These are phyloP conservation scores for Bubalus kerabau DNA, from an alignment of 2,113 vertebrate genomes.

Conservation along the genomic window DNA sequence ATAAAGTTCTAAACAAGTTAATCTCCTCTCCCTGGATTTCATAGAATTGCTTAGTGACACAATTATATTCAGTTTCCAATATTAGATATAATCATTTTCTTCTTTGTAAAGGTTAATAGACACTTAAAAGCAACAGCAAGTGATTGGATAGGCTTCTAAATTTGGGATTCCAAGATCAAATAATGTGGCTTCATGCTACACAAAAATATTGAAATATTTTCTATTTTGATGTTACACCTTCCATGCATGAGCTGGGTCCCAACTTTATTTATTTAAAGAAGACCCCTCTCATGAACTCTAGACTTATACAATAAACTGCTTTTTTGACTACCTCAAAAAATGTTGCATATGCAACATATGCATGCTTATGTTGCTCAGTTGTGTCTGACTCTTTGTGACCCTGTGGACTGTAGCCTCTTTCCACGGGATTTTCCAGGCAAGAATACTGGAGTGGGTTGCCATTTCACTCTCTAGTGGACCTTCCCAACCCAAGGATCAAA, in stretches of 20 bases:
- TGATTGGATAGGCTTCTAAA: slow-evolving; percentile 26
- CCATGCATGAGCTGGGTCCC: not conserved
- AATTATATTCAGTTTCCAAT: slow-evolving; percentile 34
- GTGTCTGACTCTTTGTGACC: not conserved
- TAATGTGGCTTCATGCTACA: not conserved
- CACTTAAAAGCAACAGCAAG: slow-evolving; percentile 35
- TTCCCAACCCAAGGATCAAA: not conserved
- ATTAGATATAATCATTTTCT: slow-evolving; percentile 32
- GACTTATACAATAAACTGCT: not conserved
- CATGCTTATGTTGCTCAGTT: not conserved
- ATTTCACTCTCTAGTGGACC: not conserved
- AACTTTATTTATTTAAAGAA: not conserved
- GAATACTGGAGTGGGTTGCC: not conserved
- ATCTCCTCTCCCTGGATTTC: not conserved
- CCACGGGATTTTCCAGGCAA: not conserved
- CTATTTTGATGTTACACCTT: not conserved
- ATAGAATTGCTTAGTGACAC: slow-evolving; percentile 25
- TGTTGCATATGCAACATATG: not conserved
- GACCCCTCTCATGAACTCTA: not conserved
- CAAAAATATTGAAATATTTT: not conserved
- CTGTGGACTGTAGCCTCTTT: not conserved
- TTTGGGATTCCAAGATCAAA: not conserved
- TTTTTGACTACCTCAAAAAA: not conserved
- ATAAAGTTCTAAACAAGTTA: slow-evolving; percentile 5
- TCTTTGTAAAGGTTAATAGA: slow-evolving; percentile 49